Evolutionary conservation across 2,797 vertebrate genomes (phyloP).

Genomic region (Sylvilagus floridanus): DNA sequence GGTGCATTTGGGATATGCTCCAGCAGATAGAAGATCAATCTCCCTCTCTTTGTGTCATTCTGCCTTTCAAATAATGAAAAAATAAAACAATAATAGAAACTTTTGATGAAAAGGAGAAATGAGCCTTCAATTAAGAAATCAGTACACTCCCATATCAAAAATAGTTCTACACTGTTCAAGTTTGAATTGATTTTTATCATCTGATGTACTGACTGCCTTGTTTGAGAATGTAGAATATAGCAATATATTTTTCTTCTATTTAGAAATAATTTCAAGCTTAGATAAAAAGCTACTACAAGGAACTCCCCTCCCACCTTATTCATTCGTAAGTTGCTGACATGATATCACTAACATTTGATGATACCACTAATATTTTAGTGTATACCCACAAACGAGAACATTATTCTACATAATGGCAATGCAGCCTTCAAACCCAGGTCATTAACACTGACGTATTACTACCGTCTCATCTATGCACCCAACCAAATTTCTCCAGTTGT

Average conservation of each 20-base stretch:
- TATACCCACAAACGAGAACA: conserved; percentile 15
- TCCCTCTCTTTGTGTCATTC: too few relatives aligned
- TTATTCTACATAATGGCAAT: background rate
- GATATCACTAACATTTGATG: too few relatives aligned
- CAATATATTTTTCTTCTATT: background rate
- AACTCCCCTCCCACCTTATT: background rate
- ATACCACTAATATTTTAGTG: background rate
- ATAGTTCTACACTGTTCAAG: background rate
- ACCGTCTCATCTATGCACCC: background rate
- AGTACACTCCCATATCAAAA: background rate
- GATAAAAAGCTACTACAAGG: background rate
- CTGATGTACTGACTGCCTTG: background rate
- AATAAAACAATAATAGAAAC: too few relatives aligned
- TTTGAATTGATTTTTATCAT: conserved; percentile 42
- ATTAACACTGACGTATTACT: background rate
- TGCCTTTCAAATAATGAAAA: too few relatives aligned
- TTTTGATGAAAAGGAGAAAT: background rate
- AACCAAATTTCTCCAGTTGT: background rate
- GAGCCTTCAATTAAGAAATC: background rate
- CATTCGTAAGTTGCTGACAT: background rate
- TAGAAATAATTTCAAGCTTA: conserved; percentile 6
- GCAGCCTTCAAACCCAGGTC: background rate
- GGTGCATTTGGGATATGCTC: too few relatives aligned
- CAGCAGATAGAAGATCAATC: too few relatives aligned
- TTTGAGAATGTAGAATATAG: background rate